Evolutionary conservation across 1,140 invertebrate genomes (phyloP).

Genomic region (Octopus bimaculoides): DNA sequence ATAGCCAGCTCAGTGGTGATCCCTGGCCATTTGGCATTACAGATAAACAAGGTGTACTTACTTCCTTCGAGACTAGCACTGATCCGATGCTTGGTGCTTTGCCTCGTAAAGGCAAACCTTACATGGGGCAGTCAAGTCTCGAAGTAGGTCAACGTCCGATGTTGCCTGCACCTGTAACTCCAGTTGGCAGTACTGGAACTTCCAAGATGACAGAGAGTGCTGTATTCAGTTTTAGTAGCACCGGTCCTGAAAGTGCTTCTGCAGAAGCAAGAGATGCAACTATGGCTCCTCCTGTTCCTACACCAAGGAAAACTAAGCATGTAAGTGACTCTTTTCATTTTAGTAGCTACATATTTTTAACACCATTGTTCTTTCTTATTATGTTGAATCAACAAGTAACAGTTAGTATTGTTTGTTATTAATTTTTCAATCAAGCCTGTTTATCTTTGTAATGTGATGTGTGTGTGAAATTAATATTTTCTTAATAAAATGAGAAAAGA

Average conservation of each 20-base stretch:
- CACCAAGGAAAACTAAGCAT: conserved; percentile 18
- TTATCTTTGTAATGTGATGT: too few relatives aligned
- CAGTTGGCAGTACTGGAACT: background rate
- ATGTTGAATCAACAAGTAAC: too few relatives aligned
- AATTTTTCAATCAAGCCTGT: too few relatives aligned
- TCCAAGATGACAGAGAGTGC: conserved; percentile 7
- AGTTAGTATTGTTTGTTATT: too few relatives aligned
- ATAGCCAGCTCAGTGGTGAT: conserved; percentile 8
- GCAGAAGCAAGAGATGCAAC: background rate
- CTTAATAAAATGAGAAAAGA: too few relatives aligned
- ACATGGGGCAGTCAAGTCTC: conserved; percentile 36
- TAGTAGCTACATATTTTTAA: too few relatives aligned
- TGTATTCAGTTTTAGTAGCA: background rate
- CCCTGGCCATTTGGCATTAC: background rate
- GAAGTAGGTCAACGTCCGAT: conserved; percentile 25
- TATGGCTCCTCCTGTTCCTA: conserved; percentile 16
- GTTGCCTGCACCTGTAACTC: background rate
- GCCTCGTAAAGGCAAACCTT: conserved; percentile 16
- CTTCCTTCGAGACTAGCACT: conserved; percentile 6
- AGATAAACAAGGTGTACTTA: conserved; percentile 4
- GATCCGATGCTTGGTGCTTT: conserved; percentile 7
- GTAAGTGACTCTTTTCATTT: background rate
- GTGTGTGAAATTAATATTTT: too few relatives aligned
- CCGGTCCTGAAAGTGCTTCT: background rate
- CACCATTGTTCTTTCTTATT: too few relatives aligned